Evolutionary conservation across 64 coral and sea anemone species (phyloP).

Genomic region (Stylophora pistillata): DNA sequence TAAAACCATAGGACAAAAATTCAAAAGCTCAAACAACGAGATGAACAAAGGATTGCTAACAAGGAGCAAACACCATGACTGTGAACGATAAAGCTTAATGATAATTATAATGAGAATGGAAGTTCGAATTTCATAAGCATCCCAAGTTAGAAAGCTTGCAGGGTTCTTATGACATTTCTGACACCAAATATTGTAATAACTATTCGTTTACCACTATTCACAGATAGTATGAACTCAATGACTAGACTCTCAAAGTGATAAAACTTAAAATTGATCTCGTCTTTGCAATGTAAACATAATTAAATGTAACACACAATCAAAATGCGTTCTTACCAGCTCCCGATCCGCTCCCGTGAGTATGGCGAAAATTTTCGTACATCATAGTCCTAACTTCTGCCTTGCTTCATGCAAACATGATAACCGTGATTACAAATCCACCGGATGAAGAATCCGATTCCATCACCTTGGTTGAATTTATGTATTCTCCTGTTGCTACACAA

Average conservation of each 20-base stretch:
- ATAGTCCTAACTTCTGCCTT: neutral
- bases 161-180: neutral
- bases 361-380: slow-evolving; percentile 59
- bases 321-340: slow-evolving; percentile 27
- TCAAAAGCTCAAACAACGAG: too few relatives aligned
- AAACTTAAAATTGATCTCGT: neutral
- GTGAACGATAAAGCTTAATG: too few relatives aligned
- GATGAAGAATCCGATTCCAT: too few relatives aligned
- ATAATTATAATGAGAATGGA: neutral
- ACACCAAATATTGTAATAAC: neutral
- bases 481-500: slow-evolving; percentile 49
- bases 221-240: neutral
- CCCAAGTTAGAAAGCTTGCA: neutral
- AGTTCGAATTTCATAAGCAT: neutral
- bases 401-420: neutral
- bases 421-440: neutral
- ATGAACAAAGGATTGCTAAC: too few relatives aligned
- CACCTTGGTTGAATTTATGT: neutral
- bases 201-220: neutral
- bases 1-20: too few relatives aligned
- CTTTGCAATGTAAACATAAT: neutral
- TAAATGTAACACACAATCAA: neutral
- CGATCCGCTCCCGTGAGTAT: slow-evolving; percentile 48
- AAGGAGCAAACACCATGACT: too few relatives aligned
- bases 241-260: neutral